Evolutionary conservation across 2,888 invertebrate species (phyloP), one percentile per base, ranked within the genome.

Genomic region (Oxyteleia sp.): DNA sequence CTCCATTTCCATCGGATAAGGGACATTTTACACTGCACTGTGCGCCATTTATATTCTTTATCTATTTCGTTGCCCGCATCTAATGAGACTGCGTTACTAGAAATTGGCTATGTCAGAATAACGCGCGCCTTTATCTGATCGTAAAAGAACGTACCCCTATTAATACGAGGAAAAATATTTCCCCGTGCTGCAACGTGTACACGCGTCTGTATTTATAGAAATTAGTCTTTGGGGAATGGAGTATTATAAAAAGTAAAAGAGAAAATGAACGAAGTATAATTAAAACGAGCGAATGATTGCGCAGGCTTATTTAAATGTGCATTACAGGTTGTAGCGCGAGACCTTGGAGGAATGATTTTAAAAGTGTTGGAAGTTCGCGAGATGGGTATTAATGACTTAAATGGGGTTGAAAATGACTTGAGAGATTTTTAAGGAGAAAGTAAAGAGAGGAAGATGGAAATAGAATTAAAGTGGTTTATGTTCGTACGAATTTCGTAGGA

Each of bases 61-160:
- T 78, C 83, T 83, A 79, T 72, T 83, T 83, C 74, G 74, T 63
- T 63, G 69, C 83, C 83, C 83, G 83, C 83, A 83, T 83, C 83
- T 79, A 79, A 83, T 83, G 83, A 78, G 72, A 63, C 59, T 47
- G 74, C 74, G 78, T 79, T 74, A 63, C 78, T 74, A 74, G 83
- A 79, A 83, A 83, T 74, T 79, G 83, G 63, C 78, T 57, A 78
- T 74, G 83, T 74, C 57, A 61, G 78, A 79, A 79, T 83, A 79
- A 78, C 68, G 78, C 66, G 35, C 63, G 45, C 45, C 38, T 74
- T 78, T 83, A 83, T 82, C 78, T 82, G 82, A 82, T 78, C 78
- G 61, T 59, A 66, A 82, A 82, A 68, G 72, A 72, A 61, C 82
- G 78, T 74, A 72, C 57, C 79, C 57, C 74, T 76, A 74, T 78